Percentiles rank a stretch among this genome's conserved stretches.
Evolutionary conservation across 2,113 vertebrate genomes (phyloP).

Genomic region (Columba janthina): DNA sequence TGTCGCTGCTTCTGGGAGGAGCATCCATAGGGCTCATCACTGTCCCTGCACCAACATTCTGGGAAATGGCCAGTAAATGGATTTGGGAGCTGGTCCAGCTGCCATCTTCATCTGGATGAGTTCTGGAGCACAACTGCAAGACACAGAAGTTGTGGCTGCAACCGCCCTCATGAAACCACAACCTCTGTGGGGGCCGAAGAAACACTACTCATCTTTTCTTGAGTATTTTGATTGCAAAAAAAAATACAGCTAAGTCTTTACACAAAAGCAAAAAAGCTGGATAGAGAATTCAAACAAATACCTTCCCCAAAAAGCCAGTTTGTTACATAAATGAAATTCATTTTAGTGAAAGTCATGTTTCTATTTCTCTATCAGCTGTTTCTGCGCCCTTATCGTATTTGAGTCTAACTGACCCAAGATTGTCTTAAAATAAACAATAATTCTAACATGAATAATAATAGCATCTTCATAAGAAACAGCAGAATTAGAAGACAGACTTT

Average conservation of each 20-base stretch:
- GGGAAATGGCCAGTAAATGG: neutral
- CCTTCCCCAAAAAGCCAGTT: neutral
- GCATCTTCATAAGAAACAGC: neutral
- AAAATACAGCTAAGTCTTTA: neutral
- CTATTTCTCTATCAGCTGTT: neutral
- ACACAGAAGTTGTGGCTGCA: fast-evolving
- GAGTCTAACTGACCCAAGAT: neutral
- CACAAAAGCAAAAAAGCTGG: neutral
- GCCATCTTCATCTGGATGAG: neutral
- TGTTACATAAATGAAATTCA: neutral
- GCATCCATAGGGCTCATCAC: fast-evolving
- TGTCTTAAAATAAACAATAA: neutral
- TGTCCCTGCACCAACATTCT: too few relatives aligned
- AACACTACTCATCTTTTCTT: neutral
- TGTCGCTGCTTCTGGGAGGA: neutral
- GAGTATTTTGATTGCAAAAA: neutral
- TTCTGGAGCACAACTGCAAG: neutral
- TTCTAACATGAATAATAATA: neutral
- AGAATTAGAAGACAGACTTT: neutral
- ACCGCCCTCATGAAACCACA: neutral
- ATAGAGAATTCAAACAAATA: neutral
- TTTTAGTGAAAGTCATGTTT: neutral
- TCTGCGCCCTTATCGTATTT: neutral
- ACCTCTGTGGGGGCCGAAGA: fast-evolving
- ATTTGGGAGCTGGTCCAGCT: neutral